Percentiles rank a stretch among this genome's conserved stretches.
phyloP scores from a whole-genome alignment of 37 sponge, comb jelly and placozoan genomes.

The Crambe crambe region DNA sequence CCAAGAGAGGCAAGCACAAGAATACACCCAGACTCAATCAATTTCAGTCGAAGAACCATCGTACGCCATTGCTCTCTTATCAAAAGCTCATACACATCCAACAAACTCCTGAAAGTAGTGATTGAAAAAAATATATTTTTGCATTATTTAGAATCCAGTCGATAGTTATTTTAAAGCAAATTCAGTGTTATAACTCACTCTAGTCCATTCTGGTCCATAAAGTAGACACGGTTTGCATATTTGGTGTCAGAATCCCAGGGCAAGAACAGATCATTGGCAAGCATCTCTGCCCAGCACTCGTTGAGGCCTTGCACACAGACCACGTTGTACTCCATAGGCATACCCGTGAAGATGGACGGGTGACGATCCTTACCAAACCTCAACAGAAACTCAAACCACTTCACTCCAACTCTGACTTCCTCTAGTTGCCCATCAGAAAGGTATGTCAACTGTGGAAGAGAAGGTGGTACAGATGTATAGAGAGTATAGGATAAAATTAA shows the following conservation, averaged over 20 bases:
- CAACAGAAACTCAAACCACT: slow-evolving; percentile 1
- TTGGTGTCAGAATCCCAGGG: background rate
- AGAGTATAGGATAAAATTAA: background rate
- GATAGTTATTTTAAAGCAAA: too few relatives aligned
- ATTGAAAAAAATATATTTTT: too few relatives aligned
- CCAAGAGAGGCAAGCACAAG: background rate
- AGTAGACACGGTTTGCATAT: slow-evolving; percentile 19
- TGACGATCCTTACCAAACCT: background rate
- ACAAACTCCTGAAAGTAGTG: background rate
- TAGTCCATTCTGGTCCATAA: slow-evolving; percentile 15
- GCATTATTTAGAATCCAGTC: too few relatives aligned
- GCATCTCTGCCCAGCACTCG: background rate
- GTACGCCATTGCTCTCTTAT: slow-evolving; percentile 7
- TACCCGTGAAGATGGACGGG: slow-evolving; percentile 13
- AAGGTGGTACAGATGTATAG: slow-evolving; percentile 1
- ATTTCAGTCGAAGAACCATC: background rate
- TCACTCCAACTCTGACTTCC: background rate
- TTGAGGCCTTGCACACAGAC: background rate
- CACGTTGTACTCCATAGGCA: background rate
- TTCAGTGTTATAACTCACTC: too few relatives aligned
- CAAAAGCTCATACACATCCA: background rate
- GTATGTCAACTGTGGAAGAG: slow-evolving; percentile 28
- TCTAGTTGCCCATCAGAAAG: slow-evolving; percentile 20
- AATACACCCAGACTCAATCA: slow-evolving; percentile 3
- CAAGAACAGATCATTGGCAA: background rate